These are phyloP conservation scores for Andrena praecox DNA, from an alignment of 2,888 invertebrate species.

Conservation along the genomic window DNA sequence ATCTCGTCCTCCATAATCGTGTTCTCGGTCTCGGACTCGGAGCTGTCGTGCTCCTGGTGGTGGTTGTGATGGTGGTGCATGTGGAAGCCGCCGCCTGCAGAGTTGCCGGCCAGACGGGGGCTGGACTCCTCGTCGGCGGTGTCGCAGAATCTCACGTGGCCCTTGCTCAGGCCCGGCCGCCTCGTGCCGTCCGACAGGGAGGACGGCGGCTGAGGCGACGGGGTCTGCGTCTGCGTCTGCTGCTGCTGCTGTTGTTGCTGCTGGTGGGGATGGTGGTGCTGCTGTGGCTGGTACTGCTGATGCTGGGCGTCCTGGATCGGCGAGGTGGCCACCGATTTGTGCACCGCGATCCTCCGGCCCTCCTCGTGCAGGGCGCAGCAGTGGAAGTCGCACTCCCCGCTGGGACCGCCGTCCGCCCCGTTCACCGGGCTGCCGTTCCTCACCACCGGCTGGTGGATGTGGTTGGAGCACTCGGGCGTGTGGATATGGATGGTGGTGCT, in stretches of 20 bases:
- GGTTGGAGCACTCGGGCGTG: slow-evolving; percentile 92
- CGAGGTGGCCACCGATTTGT: slow-evolving; percentile 96
- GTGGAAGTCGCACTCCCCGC: slow-evolving; percentile 96
- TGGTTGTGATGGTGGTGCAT: slow-evolving; percentile 77
- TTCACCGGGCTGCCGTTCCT: slow-evolving; percentile 89
- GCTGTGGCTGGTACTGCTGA: slow-evolving; percentile 79
- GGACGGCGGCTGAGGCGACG: slow-evolving; percentile 87
- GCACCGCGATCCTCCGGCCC: slow-evolving; percentile 95
- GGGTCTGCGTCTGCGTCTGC: slow-evolving; percentile 85
- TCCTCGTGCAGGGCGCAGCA: slow-evolving; percentile 98
- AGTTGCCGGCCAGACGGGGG: slow-evolving; percentile 69
- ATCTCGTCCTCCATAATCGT: slow-evolving; percentile 96
- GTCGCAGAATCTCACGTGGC: slow-evolving; percentile 95
- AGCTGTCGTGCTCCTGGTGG: slow-evolving; percentile 91
- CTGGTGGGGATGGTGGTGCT: slow-evolving; percentile 79
- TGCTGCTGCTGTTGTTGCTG: slow-evolving; percentile 76
- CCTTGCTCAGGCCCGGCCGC: slow-evolving; percentile 88
- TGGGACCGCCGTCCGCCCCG: slow-evolving; percentile 86
- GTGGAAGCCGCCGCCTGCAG: slow-evolving; percentile 82
- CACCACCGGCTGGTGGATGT: slow-evolving; percentile 89
- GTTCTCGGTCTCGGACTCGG: slow-evolving; percentile 97
- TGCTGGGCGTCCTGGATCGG: slow-evolving; percentile 93
- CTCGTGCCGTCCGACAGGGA: slow-evolving; percentile 84
- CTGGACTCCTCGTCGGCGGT: slow-evolving; percentile 88
- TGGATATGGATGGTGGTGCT: slow-evolving; percentile 92